Evolutionary conservation across 2,797 vertebrate genomes (phyloP).

Genomic region (Sebastes baramenuke): DNA sequence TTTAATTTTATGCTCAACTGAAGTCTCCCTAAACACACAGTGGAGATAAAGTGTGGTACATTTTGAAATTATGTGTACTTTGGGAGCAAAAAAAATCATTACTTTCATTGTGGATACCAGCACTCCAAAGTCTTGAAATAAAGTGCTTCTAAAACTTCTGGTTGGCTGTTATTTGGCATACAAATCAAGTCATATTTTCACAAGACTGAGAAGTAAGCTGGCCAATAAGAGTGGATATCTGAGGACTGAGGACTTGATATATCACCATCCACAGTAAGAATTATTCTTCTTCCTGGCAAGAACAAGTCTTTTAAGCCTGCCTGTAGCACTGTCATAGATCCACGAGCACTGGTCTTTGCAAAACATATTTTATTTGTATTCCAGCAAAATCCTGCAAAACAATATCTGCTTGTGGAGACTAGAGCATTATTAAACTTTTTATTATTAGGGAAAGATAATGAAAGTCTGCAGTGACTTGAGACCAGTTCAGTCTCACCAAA

Average conservation of each 20-base stretch:
- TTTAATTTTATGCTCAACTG: background rate
- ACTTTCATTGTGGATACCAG: background rate
- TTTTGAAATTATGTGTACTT: background rate
- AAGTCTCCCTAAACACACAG: background rate
- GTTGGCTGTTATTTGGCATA: background rate
- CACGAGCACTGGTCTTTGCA: background rate
- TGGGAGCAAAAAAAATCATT: background rate
- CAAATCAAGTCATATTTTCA: background rate
- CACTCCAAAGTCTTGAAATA: background rate
- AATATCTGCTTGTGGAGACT: no score
- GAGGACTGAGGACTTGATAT: background rate
- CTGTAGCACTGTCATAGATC: background rate
- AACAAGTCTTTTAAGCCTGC: background rate
- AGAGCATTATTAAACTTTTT: background rate
- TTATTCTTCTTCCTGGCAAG: background rate
- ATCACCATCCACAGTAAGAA: background rate
- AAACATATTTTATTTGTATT: background rate
- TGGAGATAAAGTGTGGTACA: background rate
- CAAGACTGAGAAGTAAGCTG: background rate
- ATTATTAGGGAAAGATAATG: background rate
- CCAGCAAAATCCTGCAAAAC: background rate
- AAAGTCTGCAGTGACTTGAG: background rate
- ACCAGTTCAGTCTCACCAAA: no score
- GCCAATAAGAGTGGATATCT: background rate
- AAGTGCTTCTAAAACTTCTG: background rate